These are phyloP conservation scores for Thecophora atra DNA, from an alignment of 2,888 invertebrate species.

Conservation along the genomic window DNA sequence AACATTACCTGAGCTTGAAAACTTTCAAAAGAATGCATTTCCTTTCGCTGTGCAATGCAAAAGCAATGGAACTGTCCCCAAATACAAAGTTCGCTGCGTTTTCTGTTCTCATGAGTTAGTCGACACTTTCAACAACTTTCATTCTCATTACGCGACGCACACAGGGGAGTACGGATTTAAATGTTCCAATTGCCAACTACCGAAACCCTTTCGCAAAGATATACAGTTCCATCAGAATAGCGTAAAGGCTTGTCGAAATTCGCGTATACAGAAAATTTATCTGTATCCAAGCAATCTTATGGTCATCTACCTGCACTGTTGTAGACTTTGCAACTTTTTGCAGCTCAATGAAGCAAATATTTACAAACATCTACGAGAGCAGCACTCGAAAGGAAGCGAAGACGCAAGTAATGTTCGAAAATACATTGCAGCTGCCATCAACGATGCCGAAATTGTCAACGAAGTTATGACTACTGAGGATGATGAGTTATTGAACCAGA, in stretches of 20 bases:
- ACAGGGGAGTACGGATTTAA: conserved; percentile 53
- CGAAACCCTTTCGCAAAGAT: conserved; percentile 49
- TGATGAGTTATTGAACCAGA: background rate
- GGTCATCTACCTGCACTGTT: conserved; percentile 50
- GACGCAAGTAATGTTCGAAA: conserved; percentile 42
- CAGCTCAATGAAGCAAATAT: conserved; percentile 54
- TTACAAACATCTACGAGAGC: conserved; percentile 51
- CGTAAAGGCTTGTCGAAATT: conserved; percentile 47
- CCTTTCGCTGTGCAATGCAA: conserved; percentile 41
- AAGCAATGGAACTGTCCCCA: background rate
- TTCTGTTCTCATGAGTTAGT: conserved; percentile 48
- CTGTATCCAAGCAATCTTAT: conserved; percentile 46
- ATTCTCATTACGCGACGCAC: conserved; percentile 51
- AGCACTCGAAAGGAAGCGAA: conserved; percentile 44
- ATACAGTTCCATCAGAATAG: conserved; percentile 48
- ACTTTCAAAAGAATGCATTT: conserved; percentile 44
- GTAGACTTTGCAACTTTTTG: conserved; percentile 52
- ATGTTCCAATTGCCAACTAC: conserved; percentile 47
- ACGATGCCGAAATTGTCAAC: conserved; percentile 40
- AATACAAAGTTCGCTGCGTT: conserved; percentile 46
- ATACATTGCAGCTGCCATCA: conserved; percentile 49
- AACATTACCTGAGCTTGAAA: conserved; percentile 40
- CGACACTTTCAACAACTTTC: conserved; percentile 47
- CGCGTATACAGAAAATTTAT: conserved; percentile 46
- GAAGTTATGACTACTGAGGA: conserved; percentile 5